phyloP scores from a whole-genome alignment of 2,113 vertebrate genomes.

The Typhlomys cinereus region DNA sequence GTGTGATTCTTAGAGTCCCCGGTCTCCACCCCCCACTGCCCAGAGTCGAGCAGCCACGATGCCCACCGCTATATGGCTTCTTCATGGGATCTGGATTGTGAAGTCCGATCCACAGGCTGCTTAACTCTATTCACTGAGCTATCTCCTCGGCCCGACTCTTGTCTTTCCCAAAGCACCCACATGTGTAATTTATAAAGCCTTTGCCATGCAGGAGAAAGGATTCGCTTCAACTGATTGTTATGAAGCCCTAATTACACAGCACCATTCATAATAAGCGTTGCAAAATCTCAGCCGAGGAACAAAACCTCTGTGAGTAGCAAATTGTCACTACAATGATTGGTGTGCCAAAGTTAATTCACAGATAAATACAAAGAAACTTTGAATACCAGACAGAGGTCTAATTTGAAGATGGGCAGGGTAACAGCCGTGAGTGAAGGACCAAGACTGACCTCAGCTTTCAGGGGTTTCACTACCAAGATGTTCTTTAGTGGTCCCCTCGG shows the following conservation, averaged over 20 bases:
- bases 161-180: too few relatives aligned
- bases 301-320: conserved; percentile 72
- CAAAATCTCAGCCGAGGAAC: conserved; percentile 69
- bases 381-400: conserved; percentile 61
- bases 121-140: too few relatives aligned
- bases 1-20: too few relatives aligned
- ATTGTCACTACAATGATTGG: conserved; percentile 69
- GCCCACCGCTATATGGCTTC: too few relatives aligned
- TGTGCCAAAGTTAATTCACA: conserved; percentile 70
- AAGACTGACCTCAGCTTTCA: neutral
- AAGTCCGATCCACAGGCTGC: too few relatives aligned
- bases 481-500: neutral
- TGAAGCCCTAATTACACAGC: conserved; percentile 70
- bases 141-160: too few relatives aligned
- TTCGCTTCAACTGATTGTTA: conserved; percentile 65
- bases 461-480: neutral
- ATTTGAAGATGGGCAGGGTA: conserved; percentile 1
- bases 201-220: conserved; percentile 53
- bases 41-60: too few relatives aligned
- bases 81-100: too few relatives aligned
- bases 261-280: conserved; percentile 74
- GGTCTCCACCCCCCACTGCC: too few relatives aligned
- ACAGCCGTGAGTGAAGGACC: neutral
- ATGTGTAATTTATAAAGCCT: conserved; percentile 40
- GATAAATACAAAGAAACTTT: conserved; percentile 68